These are phyloP conservation scores for Latheticus oryzae DNA, from an alignment of 2,888 invertebrate genomes.

Conservation along the genomic window DNA sequence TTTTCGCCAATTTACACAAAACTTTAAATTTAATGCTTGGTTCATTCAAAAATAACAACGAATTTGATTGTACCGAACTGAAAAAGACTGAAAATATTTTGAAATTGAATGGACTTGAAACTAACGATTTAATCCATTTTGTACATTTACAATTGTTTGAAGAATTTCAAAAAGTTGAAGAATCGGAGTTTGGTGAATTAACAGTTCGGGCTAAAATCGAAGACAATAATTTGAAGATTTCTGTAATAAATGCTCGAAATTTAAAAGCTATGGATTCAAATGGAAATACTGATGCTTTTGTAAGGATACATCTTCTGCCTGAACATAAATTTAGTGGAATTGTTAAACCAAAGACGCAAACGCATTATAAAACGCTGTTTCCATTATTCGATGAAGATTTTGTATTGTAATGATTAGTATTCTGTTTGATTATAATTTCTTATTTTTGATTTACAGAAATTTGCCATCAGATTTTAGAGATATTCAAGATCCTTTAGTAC, in stretches of 20 bases:
- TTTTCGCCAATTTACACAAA: slow-evolving; percentile 90
- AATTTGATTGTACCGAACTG: slow-evolving; percentile 72
- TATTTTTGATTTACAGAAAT: slow-evolving; percentile 72
- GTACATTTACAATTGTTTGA: slow-evolving; percentile 70
- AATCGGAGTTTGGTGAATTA: slow-evolving; percentile 79
- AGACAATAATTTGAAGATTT: slow-evolving; percentile 79
- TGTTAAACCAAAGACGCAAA: slow-evolving; percentile 86
- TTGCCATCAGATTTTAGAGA: slow-evolving; percentile 79
- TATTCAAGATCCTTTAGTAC: slow-evolving; percentile 77
- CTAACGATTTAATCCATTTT: slow-evolving; percentile 84
- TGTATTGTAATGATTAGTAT: slow-evolving; percentile 79
- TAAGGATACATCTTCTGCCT: slow-evolving; percentile 87
- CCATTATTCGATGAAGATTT: slow-evolving; percentile 96
- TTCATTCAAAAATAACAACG: slow-evolving; percentile 82
- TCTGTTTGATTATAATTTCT: slow-evolving; percentile 32
- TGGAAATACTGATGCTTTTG: slow-evolving; percentile 94
- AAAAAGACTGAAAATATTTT: slow-evolving; percentile 78
- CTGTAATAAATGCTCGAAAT: slow-evolving; percentile 91
- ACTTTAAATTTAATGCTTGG: slow-evolving; percentile 87
- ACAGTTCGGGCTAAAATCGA: slow-evolving; percentile 82
- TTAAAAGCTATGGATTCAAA: slow-evolving; percentile 88
- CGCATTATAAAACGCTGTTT: slow-evolving; percentile 91
- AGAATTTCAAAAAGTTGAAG: slow-evolving; percentile 74
- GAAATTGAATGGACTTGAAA: slow-evolving; percentile 88
- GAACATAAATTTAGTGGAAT: slow-evolving; percentile 83